phyloP scores from a whole-genome alignment of 2,113 vertebrate species.

The Psephotus haematonotus region DNA sequence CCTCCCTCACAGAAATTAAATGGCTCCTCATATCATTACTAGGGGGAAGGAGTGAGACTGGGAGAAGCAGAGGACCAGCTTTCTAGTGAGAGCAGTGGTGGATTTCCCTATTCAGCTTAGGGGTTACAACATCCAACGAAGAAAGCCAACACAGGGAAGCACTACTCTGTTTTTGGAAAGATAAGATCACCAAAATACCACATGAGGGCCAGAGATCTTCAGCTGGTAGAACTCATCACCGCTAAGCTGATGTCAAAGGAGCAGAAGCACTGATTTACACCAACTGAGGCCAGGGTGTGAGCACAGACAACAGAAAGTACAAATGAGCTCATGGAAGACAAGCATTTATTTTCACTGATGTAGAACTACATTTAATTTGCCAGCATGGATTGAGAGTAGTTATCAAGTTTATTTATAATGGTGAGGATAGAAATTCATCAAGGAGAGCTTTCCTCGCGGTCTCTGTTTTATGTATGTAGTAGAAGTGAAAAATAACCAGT shows the following conservation, averaged over 20 bases:
- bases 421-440: background rate
- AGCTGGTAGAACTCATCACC: background rate
- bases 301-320: background rate
- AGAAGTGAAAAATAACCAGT: background rate
- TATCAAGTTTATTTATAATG: constrained; percentile 2
- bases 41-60: background rate
- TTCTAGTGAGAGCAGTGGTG: background rate
- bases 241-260: background rate
- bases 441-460: background rate
- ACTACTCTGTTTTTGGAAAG: background rate
- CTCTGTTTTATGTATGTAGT: background rate
- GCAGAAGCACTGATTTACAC: background rate
- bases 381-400: background rate
- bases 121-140: background rate
- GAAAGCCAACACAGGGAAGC: background rate
- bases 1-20: background rate
- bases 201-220: background rate
- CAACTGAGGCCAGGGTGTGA: background rate
- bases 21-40: background rate
- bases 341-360: background rate
- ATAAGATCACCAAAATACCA: background rate
- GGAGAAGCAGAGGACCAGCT: background rate
- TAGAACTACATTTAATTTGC: background rate
- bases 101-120: background rate
- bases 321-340: background rate